A percentile compares a stretch with the other conserved stretches of the same genome.
phyloP scores from a whole-genome alignment of 2,888 invertebrate species.

The Eugnorisma glareosa region DNA sequence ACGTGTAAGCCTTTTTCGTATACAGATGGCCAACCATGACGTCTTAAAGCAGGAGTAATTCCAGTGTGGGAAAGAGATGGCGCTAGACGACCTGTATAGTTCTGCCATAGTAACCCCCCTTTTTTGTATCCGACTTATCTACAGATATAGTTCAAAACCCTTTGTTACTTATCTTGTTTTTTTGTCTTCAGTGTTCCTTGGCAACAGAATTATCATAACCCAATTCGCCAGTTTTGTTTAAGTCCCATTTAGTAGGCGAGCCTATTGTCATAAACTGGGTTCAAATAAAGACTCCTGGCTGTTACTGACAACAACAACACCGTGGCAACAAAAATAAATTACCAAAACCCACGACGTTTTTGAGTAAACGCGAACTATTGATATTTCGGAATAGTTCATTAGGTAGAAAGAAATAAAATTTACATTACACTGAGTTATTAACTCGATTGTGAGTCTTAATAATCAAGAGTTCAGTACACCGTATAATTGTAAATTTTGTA shows the following conservation, averaged over 20 bases:
- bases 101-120: too few species aligned
- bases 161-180: not conserved
- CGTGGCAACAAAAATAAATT: constrained; percentile 10
- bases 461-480: not conserved
- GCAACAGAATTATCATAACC: constrained; percentile 11
- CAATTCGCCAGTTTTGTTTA: not conserved
- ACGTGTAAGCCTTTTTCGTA: constrained; percentile 27
- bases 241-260: too few species aligned
- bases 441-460: too few species aligned
- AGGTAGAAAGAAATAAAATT: not conserved
- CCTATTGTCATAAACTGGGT: too few species aligned
- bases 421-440: not conserved
- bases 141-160: not conserved
- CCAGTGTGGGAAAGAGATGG: too few species aligned
- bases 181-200: not conserved
- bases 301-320: not conserved
- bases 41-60: too few species aligned
- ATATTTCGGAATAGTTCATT: not conserved
- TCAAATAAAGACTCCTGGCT: too few species aligned
- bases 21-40: too few species aligned
- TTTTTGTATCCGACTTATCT: not conserved
- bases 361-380: not conserved
- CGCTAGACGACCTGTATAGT: too few species aligned
- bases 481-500: not conserved
- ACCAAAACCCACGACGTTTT: not conserved